Evolutionary conservation across 2,888 invertebrate genomes (phyloP).

Genomic region (Yponomeuta evonymella): DNA sequence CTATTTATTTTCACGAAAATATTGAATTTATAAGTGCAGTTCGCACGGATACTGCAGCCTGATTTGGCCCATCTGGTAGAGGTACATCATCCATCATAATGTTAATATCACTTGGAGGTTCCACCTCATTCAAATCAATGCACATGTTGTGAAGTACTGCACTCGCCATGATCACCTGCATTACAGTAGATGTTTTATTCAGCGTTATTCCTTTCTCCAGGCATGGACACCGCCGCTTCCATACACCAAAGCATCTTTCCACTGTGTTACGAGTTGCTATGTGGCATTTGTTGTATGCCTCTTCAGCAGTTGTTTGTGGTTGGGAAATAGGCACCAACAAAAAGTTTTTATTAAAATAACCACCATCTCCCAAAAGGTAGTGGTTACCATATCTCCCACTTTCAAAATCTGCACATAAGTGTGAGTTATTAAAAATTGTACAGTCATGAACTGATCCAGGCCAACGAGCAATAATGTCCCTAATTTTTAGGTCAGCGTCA

Average conservation of each 20-base stretch:
- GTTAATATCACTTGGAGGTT: neutral
- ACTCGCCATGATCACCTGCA: neutral
- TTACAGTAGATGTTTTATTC: neutral
- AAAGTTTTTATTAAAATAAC: no score
- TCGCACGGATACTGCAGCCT: neutral
- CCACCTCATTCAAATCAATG: neutral
- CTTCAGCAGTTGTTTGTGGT: slow-evolving; percentile 20
- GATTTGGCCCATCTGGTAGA: neutral
- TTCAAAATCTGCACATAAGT: slow-evolving; percentile 28
- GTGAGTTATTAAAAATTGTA: slow-evolving; percentile 35
- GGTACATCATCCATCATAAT: neutral
- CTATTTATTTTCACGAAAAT: neutral
- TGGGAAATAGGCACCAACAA: no score
- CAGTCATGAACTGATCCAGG: no score
- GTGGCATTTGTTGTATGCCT: slow-evolving; percentile 33
- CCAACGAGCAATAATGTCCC: no score
- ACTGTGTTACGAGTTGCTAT: slow-evolving; percentile 35
- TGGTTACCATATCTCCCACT: slow-evolving; percentile 25
- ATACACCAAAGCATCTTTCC: slow-evolving; percentile 27
- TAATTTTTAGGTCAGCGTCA: no score
- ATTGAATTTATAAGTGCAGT: neutral
- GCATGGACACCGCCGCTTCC: slow-evolving; percentile 16
- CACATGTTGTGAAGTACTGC: neutral
- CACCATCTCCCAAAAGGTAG: slow-evolving; percentile 34
- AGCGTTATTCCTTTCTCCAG: neutral